A percentile compares a stretch with the other conserved stretches of the same genome.
Conservation (phyloP, 2,113 vertebrate genomes). For the Gnathonemus longibarbis region DNA sequence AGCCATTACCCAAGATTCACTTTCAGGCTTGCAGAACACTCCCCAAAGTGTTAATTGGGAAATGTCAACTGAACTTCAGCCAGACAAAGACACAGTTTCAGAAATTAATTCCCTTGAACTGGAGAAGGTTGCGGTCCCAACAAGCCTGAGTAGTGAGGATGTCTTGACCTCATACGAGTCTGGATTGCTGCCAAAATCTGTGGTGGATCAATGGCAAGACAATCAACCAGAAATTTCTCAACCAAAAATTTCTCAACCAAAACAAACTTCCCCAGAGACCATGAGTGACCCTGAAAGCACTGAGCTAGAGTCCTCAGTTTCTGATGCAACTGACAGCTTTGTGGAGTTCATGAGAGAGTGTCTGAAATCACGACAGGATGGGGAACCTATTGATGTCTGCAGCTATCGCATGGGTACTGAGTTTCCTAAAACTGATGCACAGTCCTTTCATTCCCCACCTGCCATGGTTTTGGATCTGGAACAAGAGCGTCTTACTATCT, state of each 20-base stretch:
- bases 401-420: constrained; percentile 13
- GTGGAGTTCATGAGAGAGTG: constrained; percentile 70
- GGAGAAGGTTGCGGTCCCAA: not conserved
- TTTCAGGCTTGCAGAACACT: constrained; percentile 43
- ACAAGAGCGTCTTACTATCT: constrained; percentile 72
- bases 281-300: constrained; percentile 33
- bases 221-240: not conserved
- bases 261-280: constrained; percentile 25
- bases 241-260: constrained; percentile 4
- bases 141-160: not conserved
- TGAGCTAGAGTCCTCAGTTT: constrained; percentile 35
- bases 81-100: constrained; percentile 5
- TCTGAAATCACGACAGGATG: constrained; percentile 56
- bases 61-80: constrained; percentile 13
- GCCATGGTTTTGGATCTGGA: constrained; percentile 60
- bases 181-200: not conserved
- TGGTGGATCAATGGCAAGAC: constrained; percentile 22
- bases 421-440: constrained; percentile 14
- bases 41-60: constrained; percentile 23
- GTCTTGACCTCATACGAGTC: not conserved
- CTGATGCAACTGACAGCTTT: constrained; percentile 57
- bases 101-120: constrained; percentile 9
- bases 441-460: constrained; percentile 31
- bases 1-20: constrained; percentile 42
- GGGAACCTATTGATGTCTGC: constrained; percentile 33